phyloP scores from a whole-genome alignment of 2,888 invertebrate genomes.

The Lagria hirta region DNA sequence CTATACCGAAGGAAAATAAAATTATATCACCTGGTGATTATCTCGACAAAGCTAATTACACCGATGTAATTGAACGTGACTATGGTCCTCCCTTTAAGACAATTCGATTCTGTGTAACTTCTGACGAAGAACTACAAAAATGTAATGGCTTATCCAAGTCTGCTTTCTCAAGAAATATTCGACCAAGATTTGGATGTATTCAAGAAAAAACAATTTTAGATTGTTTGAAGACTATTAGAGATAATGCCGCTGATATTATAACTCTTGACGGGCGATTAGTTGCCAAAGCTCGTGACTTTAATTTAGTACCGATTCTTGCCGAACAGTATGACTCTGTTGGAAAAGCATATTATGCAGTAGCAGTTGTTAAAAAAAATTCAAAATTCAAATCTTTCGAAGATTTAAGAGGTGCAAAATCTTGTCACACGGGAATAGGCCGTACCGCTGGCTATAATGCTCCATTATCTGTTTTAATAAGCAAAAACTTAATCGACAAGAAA shows the following conservation, averaged over 20 bases:
- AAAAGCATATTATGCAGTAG: conserved; percentile 64
- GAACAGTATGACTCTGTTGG: conserved; percentile 61
- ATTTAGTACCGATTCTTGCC: conserved; percentile 63
- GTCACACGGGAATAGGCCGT: conserved; percentile 57
- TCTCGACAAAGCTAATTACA: conserved; percentile 55
- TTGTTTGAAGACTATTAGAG: conserved; percentile 68
- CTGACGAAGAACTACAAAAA: conserved; percentile 68
- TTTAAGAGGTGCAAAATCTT: conserved; percentile 63
- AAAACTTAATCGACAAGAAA: conserved; percentile 58
- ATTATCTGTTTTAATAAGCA: conserved; percentile 60
- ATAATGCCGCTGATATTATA: conserved; percentile 71
- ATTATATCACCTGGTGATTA: conserved; percentile 47
- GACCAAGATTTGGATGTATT: conserved; percentile 79
- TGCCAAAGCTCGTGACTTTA: conserved; percentile 59
- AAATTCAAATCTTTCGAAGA: conserved; percentile 60
- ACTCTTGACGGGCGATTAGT: conserved; percentile 66
- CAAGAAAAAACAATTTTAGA: conserved; percentile 63
- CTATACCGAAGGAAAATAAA: conserved; percentile 53
- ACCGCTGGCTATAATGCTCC: conserved; percentile 61
- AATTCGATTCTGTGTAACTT: conserved; percentile 68
- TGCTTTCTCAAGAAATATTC: conserved; percentile 75
- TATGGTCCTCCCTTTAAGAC: conserved; percentile 69
- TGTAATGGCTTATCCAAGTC: conserved; percentile 71
- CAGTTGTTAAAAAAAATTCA: conserved; percentile 65
- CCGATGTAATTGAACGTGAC: conserved; percentile 69